Conservation (phyloP, 2,797 vertebrate genomes). For the Denticeps clupeoides region DNA sequence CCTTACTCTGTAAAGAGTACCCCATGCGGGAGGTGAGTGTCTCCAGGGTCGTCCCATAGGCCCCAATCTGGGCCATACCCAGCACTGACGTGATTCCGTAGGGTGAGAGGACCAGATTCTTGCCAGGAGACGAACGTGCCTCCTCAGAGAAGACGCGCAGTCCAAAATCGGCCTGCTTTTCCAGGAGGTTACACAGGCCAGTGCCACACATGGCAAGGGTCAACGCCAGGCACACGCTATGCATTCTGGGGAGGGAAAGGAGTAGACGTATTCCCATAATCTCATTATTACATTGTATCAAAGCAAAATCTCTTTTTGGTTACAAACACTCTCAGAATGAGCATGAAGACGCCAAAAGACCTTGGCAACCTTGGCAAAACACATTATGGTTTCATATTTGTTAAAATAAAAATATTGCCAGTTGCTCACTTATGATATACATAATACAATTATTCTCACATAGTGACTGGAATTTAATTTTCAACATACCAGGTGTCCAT, state of each 20-base stretch:
- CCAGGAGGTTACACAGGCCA: conserved; percentile 36
- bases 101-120: conserved; percentile 71
- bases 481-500: too few relatives aligned
- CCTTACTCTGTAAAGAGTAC: conserved; percentile 61
- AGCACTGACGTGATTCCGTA: conserved; percentile 64
- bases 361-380: background rate
- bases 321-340: too few relatives aligned
- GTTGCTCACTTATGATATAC: too few relatives aligned
- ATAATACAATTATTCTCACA: conserved; percentile 21
- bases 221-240: conserved; percentile 32
- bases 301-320: too few relatives aligned
- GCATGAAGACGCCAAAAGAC: background rate
- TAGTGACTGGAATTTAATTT: background rate
- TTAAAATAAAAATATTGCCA: too few relatives aligned
- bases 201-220: conserved; percentile 35
- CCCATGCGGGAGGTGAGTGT: conserved; percentile 54
- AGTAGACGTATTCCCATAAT: background rate
- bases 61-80: conserved; percentile 69
- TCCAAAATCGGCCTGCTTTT: conserved; percentile 65
- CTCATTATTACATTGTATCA: too few relatives aligned
- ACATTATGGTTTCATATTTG: too few relatives aligned
- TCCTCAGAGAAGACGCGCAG: conserved; percentile 64
- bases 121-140: conserved; percentile 27
- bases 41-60: conserved; percentile 49
- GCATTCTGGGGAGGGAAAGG: conserved; percentile 40